phyloP scores from a whole-genome alignment of 2,888 invertebrate species.

The Megastigmus dorsalis region DNA sequence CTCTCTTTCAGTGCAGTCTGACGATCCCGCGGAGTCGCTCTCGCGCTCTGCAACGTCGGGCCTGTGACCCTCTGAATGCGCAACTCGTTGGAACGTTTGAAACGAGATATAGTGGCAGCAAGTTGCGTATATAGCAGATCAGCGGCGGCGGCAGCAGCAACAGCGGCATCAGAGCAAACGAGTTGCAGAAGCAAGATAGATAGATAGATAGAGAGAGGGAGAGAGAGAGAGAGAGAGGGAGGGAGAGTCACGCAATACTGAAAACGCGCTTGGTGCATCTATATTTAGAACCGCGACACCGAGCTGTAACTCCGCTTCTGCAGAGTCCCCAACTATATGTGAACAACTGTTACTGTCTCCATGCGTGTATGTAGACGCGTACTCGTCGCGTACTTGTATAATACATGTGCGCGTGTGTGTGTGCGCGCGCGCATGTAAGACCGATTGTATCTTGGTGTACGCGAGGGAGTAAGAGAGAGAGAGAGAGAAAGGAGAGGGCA shows the following conservation, averaged over 20 bases:
- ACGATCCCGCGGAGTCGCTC: constrained; percentile 1
- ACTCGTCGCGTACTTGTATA: too few species aligned
- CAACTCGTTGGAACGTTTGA: constrained; percentile 47
- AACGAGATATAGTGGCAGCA: constrained; percentile 48
- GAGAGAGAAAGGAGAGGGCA: too few species aligned
- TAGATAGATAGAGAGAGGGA: not conserved
- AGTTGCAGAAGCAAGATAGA: not conserved
- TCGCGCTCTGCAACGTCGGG: not conserved
- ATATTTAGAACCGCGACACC: constrained; percentile 51
- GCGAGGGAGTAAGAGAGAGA: too few species aligned
- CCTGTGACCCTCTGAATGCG: constrained; percentile 42
- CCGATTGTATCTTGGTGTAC: not conserved
- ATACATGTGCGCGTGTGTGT: too few species aligned
- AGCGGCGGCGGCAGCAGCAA: not conserved
- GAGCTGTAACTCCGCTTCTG: constrained; percentile 18
- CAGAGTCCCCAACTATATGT: not conserved
- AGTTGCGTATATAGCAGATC: constrained; percentile 34
- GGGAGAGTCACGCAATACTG: constrained; percentile 32
- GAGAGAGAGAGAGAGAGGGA: constrained; percentile 6
- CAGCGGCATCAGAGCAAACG: too few species aligned
- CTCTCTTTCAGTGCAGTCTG: not conserved
- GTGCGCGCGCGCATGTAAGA: too few species aligned
- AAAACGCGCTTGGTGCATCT: constrained; percentile 31
- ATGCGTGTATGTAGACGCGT: too few species aligned
- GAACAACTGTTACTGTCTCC: not conserved